Evolutionary conservation across 2,113 vertebrate species (phyloP), one percentile per base, ranked within the genome.

Genomic region (Planiliza haematocheilus): DNA sequence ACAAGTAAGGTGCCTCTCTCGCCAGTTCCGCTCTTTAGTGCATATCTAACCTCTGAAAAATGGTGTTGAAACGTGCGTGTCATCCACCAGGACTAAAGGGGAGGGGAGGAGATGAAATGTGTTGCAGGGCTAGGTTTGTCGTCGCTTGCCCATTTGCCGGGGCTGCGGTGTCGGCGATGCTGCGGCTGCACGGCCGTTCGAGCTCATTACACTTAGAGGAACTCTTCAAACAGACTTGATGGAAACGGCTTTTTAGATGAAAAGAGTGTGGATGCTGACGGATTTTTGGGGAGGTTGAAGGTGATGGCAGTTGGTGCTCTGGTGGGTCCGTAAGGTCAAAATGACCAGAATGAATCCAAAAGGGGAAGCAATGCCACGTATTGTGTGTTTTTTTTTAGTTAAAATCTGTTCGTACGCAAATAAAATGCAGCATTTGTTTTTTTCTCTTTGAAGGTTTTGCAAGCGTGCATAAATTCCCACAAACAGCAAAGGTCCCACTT

Each of bases 181-280:
- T 45, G 58, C 46, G 72, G 78, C 64, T 12, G 74, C 37, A 41
- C 58, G 74, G 68, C 65, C 68, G 81, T 88, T 91, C 83, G 58
- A 82, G 59, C 79, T 90, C 86, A 86, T 91, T 91, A 77, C 77
- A 77, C 80, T 70, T 85, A 41, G 85, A 86, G 75, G 43, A 81
- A 81, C 74, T 56, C 59, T 63, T 61, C 66, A 18, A 80, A 79
- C 52, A 59, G 80, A 88, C 63, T 5, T 56, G 85, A 83, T 87
- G 86, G 88, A 86, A 89, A 72, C 53, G 52, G 52, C 13, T 50
- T 46, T 67, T 52, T 41, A 14, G 42, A 18, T 24, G 48, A 41
- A 51, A 41, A 45, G n/a, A 43, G 49, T 50, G n/a, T 14, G 20
- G 57, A 65, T 46, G 41, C 10, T 74, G 72, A 79, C 39, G 58